Evolutionary conservation across 1,140 invertebrate genomes (phyloP), one percentile per base, ranked within the genome.

Genomic region (Frieseomelitta varia): DNA sequence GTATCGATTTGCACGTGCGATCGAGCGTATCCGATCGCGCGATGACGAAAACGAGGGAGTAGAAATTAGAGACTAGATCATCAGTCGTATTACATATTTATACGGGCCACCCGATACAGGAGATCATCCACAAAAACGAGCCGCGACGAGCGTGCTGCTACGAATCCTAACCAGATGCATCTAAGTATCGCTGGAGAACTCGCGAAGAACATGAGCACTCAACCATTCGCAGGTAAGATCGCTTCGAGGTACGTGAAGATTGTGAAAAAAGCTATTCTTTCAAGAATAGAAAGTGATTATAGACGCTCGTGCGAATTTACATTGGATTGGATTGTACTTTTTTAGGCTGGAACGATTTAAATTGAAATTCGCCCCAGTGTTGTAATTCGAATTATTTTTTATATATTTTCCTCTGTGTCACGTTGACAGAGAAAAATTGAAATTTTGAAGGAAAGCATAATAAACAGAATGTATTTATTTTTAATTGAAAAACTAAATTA

Each of bases 91-190:
- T 72, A 47, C 39, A 47, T 47, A 71, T 58, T 63, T 79, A 72
- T 63, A 61, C 68, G n/a, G 55, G 79, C 58, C 79, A 85, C 83
- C 79, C 83, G 83, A 56, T 81, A 69, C 63, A 79, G 19, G 61
- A 55, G 51, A 58, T 34, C 53, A 81, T 81, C 55, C 61, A 56
- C 69, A 81, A 74, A 85, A 69, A 53, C 71, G 47, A 55, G 58
- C 72, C 77, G 51, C 58, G 63, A n/a, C 47, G 69, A 72, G 3
- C 30, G 51, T 39, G 53, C 72, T 21, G 68, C n/a, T 67, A 68
- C 61, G 56, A 74, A 85, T 85, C 61, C 39, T 85, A 85, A 85
- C 79, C 69, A 81, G 69, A 55, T 75, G 61, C 68, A 71, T 34
- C n/a, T 81, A 80, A 81, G 61, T 74, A 63, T 79, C 65, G n/a